Evolutionary conservation across 2,113 vertebrate genomes (phyloP).

Genomic region (Alouatta palliata): DNA sequence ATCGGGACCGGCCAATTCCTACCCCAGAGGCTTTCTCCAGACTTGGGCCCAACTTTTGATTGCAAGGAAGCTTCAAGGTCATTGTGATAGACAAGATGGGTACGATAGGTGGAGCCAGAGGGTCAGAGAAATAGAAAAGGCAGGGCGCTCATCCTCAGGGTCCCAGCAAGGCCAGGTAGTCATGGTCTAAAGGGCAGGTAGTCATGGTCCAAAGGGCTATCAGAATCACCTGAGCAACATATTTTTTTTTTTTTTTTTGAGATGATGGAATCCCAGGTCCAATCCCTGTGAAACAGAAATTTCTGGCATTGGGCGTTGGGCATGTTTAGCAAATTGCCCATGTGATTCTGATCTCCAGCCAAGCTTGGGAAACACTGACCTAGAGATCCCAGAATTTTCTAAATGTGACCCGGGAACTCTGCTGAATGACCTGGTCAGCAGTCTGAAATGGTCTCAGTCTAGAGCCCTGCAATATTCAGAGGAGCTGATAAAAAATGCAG

Average conservation of each 20-base stretch:
- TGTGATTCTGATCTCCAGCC: not conserved
- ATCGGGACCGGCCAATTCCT: not conserved
- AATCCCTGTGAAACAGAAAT: not conserved
- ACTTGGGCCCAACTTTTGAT: not conserved
- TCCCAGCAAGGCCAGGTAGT: not conserved
- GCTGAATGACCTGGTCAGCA: not conserved
- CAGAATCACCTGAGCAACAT: not conserved
- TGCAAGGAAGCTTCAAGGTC: not conserved
- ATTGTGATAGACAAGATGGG: not conserved
- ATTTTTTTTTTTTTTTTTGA: not conserved
- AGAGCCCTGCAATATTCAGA: not conserved
- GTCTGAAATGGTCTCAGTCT: not conserved
- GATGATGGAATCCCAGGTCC: not conserved
- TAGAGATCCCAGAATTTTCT: not conserved
- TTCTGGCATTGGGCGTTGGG: not conserved
- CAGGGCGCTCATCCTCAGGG: accelerated
- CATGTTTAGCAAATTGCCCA: not conserved
- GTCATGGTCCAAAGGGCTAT: not conserved
- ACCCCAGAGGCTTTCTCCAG: not conserved
- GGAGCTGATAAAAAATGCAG: not conserved
- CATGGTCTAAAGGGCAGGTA: not conserved
- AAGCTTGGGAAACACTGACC: not conserved
- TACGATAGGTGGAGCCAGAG: constrained; percentile 46
- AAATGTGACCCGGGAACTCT: not conserved
- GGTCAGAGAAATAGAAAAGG: not conserved